These are phyloP conservation scores for Jacana jacana DNA, from an alignment of 2,113 vertebrate genomes.

Conservation along the genomic window DNA sequence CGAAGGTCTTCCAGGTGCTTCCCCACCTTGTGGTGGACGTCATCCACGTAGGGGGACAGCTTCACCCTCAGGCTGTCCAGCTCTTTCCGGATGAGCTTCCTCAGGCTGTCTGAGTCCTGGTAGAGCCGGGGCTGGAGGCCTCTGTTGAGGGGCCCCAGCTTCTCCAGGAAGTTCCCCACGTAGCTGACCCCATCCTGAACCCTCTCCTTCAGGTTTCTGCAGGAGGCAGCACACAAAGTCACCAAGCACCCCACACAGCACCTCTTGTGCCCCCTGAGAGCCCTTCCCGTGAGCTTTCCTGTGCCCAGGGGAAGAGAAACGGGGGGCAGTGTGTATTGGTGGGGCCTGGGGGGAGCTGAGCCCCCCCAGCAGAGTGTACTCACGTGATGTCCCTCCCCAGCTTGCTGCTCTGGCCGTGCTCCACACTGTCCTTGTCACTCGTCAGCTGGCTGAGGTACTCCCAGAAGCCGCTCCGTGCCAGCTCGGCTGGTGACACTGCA, in stretches of 20 bases:
- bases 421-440: conserved; percentile 63
- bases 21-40: conserved; percentile 55
- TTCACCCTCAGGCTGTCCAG: conserved; percentile 77
- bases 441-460: conserved; percentile 70
- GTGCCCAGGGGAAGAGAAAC: accelerated
- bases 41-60: conserved; percentile 76
- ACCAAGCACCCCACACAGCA: not conserved
- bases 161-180: conserved; percentile 57
- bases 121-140: conserved; percentile 56
- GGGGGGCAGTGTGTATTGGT: accelerated
- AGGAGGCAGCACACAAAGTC: not conserved
- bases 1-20: conserved; percentile 63
- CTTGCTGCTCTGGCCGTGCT: conserved; percentile 68
- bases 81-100: conserved; percentile 77
- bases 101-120: conserved; percentile 71
- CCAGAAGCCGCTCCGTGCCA: conserved; percentile 63
- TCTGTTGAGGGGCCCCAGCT: conserved; percentile 58
- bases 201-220: conserved; percentile 77
- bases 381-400: conserved; percentile 22
- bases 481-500: not conserved
- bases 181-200: conserved; percentile 72
- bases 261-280: accelerated
- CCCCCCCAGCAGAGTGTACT: not conserved
- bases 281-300: accelerated
- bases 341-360: not conserved